phyloP scores from a whole-genome alignment of 2,113 vertebrate genomes.

The Sinocyclocheilus anshuiensis region DNA sequence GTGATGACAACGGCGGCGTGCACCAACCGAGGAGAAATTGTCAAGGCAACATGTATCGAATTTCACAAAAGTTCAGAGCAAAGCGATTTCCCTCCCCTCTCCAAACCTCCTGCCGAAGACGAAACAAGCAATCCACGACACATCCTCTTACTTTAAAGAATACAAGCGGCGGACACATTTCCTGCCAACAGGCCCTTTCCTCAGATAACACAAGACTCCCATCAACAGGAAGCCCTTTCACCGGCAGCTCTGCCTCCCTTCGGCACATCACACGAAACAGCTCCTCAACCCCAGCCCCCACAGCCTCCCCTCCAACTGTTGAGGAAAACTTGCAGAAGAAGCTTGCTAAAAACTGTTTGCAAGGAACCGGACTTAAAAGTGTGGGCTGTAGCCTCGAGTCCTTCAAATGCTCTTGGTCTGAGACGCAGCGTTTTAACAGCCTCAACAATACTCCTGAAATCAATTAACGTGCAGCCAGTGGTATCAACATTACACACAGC shows the following conservation, averaged over 20 bases:
- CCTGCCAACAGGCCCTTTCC: constrained; percentile 73
- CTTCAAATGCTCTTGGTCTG: constrained; percentile 61
- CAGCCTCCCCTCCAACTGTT: constrained; percentile 20
- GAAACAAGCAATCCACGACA: constrained; percentile 67
- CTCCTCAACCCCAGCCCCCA: constrained; percentile 25
- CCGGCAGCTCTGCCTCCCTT: constrained; percentile 37
- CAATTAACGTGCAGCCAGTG: constrained; percentile 55
- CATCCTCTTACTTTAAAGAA: constrained; percentile 75
- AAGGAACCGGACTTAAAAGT: background rate
- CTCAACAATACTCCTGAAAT: constrained; percentile 60
- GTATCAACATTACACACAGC: constrained; percentile 55
- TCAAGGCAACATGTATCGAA: constrained; percentile 38
- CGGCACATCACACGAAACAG: constrained; percentile 4
- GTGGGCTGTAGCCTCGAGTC: constrained; percentile 36
- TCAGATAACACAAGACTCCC: constrained; percentile 72
- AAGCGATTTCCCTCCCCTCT: constrained; percentile 3
- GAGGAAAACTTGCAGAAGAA: background rate
- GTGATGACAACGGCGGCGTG: constrained; percentile 11
- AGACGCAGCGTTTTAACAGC: constrained; percentile 52
- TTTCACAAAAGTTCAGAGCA: constrained; percentile 28
- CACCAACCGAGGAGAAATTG: constrained; percentile 23
- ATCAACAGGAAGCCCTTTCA: constrained; percentile 63
- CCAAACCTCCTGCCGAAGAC: constrained; percentile 29
- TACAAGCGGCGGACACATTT: constrained; percentile 80
- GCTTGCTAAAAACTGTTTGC: background rate